Base-by-base conservation (phyloP, 2,113 vertebrate genomes). In the Halcyon senegalensis region DNA sequence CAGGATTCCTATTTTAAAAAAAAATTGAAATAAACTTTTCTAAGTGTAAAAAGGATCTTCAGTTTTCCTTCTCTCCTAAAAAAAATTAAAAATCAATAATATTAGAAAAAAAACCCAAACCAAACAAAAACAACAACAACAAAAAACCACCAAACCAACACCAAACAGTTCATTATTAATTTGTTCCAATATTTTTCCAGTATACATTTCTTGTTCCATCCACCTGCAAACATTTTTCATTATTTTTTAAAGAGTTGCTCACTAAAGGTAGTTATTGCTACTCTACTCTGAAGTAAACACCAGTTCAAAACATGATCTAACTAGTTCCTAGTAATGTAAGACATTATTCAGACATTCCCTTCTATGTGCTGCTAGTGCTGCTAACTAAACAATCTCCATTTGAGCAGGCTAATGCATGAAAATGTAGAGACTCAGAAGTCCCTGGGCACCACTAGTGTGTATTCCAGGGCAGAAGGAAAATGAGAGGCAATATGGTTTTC, bases 221-320 rank as follows among this genome's bases (percentile, higher is more conserved):
- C 70, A 96, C 79, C 85, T 97, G 84, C 74, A 97, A 67, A 87
- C 86, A 95, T 93, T 96, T 97, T 96, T 94, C 66, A 76, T 93
- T 94, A 64, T 79, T 96, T 95, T 96, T 95, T 89, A 93, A 96
- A 68, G 78, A 97, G 64, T 43, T 91, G 60, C 92, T 97, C 90
- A 88, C 94, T 95, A 94, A 94, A 95, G 66, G 82, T 83, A 87
- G 64, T 89, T 94, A 70, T 93, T 96, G 83, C 86, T 97, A 28
- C 58, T 28, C 25, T 87, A 31, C 35, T 84, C 53, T 93, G 81
- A 89, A 94, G 94, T 80, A 97, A 97, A 97, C 46, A 14, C 67
- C 84, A 97, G 25, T 78, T 97, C 83, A 78, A 59, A 97, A 89
- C 46, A 46, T 28, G 89, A 84, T 86, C 80, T 39, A 83, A 69